phyloP scores from a whole-genome alignment of 2,113 vertebrate species.

The Platanista minor region DNA sequence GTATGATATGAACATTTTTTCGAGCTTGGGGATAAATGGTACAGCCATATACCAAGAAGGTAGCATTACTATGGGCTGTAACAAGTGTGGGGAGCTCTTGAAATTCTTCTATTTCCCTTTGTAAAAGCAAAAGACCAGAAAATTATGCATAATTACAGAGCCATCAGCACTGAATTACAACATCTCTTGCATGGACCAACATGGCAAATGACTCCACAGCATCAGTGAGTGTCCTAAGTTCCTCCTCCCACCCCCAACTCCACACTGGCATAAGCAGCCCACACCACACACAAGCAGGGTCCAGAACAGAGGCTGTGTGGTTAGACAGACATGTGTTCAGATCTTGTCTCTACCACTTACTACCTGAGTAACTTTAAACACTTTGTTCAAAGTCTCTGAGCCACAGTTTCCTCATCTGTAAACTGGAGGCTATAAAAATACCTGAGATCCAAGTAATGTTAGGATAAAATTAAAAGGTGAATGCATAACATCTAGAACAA shows the following conservation, averaged over 20 bases:
- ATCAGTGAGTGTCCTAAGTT: background rate
- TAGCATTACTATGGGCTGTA: background rate
- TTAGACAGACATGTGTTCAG: background rate
- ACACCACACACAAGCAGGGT: fast-evolving
- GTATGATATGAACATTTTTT: background rate
- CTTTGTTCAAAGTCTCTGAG: background rate
- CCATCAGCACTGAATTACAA: background rate
- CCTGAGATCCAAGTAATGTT: background rate
- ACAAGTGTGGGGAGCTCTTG: background rate
- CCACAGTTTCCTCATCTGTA: background rate
- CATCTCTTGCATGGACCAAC: background rate
- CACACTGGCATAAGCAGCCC: background rate
- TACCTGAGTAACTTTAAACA: background rate
- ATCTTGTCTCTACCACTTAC: background rate
- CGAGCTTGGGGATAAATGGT: background rate
- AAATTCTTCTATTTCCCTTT: background rate
- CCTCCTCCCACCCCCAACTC: background rate
- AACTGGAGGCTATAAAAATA: background rate
- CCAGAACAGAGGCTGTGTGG: background rate
- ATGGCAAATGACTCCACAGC: background rate
- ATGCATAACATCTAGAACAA: background rate
- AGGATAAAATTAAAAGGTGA: background rate
- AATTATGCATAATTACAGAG: background rate
- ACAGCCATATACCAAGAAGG: background rate
- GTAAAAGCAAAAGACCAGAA: constrained; percentile 46